Base-by-base conservation (phyloP, 1,140 invertebrate genomes). In the Drosophila sechellia region DNA sequence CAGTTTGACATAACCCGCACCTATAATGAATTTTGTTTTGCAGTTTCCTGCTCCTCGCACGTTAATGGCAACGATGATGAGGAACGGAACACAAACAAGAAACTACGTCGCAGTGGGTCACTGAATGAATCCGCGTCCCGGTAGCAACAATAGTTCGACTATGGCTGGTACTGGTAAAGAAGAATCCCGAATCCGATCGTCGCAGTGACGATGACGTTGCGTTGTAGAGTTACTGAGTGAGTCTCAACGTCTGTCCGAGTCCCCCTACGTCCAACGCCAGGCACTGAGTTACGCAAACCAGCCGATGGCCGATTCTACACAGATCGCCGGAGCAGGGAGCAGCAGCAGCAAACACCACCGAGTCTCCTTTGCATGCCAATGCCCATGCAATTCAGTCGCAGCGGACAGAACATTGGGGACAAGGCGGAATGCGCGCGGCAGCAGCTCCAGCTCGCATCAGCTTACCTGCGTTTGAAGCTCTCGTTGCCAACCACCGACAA, bases 31-130 rank as follows among this genome's bases (percentile, higher is more conserved):
- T 87, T 90, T 90, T 90, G 87, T 90, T 83, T 90, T 90, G 48
- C 87, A 90, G 87, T 90, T 90, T 87, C 83, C 83, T 90, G 87
- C 87, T 90, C 83, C 87, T 90, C 83, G 77, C 70, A 89, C 85
- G 84, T 89, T 89, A 80, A 77, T 86, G 84, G 83, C 84, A 89
- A 87, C 83, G 83, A 68, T 89, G 83, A 87, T 79, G 83, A 86
- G 83, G 84, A 87, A 87, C 73, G 84, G 79, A 87, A 87, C 66
- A 83, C 76, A 63, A 76, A 73, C 63, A 63, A 72, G 59, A 57
- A 50, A 60, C 61, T 66, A 17, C 52, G 39, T 54, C 72, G 46
- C 27, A 49, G 46, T n/a, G 25, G 25, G 22, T 25, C 25, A 31
- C 48, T 50, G n/a, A 31, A 50, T 17, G 27, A 5, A 17, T 12